These are phyloP conservation scores for Pygoscelis antarcticus DNA, from an alignment of 2,113 vertebrate species.

Conservation along the genomic window DNA sequence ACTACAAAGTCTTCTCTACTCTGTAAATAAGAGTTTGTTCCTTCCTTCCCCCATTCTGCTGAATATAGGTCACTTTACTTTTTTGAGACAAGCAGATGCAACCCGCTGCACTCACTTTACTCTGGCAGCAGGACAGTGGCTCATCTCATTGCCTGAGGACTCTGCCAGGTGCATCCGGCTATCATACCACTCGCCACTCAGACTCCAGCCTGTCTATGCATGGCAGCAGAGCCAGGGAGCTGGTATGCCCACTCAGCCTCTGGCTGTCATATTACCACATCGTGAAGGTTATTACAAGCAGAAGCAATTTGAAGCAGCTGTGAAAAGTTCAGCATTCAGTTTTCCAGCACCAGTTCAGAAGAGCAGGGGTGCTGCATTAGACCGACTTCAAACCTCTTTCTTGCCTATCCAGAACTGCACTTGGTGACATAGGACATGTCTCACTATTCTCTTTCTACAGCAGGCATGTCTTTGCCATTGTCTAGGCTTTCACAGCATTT, in stretches of 20 bases:
- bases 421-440: not conserved
- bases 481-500: not conserved
- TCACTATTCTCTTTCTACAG: not conserved
- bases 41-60: not conserved
- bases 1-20: not conserved
- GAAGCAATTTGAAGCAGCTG: not conserved
- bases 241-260: not conserved
- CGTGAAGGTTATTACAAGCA: not conserved
- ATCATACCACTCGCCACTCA: not conserved
- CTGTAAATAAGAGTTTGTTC: not conserved
- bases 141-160: not conserved
- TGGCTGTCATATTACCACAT: not conserved
- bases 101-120: not conserved
- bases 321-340: not conserved
- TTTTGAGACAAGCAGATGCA: constrained; percentile 1
- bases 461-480: not conserved
- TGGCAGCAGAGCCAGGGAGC: not conserved
- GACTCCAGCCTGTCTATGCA: not conserved
- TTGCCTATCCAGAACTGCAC: not conserved
- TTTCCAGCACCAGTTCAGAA: not conserved
- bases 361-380: not conserved
- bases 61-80: not conserved
- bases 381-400: not conserved
- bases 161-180: not conserved
- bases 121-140: constrained; percentile 11